Base-by-base conservation (phyloP, 2,797 vertebrate species). In the Sebastiscus albofasciatus region DNA sequence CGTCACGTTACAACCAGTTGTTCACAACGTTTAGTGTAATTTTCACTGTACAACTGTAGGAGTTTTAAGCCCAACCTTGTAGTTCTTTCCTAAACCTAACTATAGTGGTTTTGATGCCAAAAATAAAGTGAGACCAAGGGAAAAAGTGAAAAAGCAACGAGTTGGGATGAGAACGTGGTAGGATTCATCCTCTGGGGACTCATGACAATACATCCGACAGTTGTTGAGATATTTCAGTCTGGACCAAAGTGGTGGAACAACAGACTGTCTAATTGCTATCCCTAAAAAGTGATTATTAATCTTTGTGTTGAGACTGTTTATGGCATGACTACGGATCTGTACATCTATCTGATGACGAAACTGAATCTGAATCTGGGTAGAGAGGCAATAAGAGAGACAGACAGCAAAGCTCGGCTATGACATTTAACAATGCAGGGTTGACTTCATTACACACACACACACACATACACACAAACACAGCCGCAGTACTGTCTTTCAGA, bases 381-480 rank as follows among this genome's bases (percentile, higher is more conserved):
- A 65, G 34, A 65, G 13, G 39, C 12, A 8, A 26, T 8, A 18
- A 22, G 6, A 14, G 27, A 61, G 34, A 54, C n/a, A 61, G 33
- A 64, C n/a, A 10, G 55, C 56, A 29, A 4, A 13, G 27, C 49
- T 62, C 67, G 72, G 77, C 61, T 46, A 29, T 88, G 80, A 86
- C 78, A 81, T 88, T 89, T 81, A 87, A 64, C 54, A n/a, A 84
- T 72, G 18, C 34, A 22, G 73, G 31, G 39, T 42, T 31, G 72
- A 77, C 73, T 65, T 77, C 22, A 79, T 75, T 54, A 68, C 72
- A 73, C 27, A 55, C 68, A 81, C 72, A 61, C 22, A 70, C 58
- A 33, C 61, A 42, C 64, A 22, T 14, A 67, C 65, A 61, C 42
- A 33, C 62, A 66, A 61, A 56, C 33, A 59, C 65, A 64, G 7